Percentiles rank a stretch among this genome's conserved stretches.
These are phyloP conservation scores for Drosophila kikkawai DNA, from an alignment of 1,140 invertebrate genomes.

Conservation along the genomic window DNA sequence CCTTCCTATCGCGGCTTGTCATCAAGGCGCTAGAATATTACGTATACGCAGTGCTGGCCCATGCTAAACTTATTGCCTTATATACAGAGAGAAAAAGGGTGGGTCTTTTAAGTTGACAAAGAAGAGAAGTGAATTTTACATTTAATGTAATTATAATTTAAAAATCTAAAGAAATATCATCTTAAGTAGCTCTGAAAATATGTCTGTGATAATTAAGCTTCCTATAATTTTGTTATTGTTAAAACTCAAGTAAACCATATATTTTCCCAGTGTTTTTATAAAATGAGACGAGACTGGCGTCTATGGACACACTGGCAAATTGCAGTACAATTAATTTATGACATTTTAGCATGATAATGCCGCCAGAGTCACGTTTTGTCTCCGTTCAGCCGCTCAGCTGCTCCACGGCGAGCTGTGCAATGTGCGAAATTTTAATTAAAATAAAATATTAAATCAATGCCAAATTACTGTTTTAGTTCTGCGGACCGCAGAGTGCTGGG, in stretches of 20 bases:
- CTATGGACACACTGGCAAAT: conserved; percentile 39
- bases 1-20: conserved; percentile 64
- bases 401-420: background rate
- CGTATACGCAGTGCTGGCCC: conserved; percentile 67
- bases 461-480: conserved; percentile 56
- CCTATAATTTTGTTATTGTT: background rate
- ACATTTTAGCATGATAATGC: conserved; percentile 62
- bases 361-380: conserved; percentile 54
- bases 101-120: too few relatives aligned
- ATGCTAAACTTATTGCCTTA: conserved; percentile 45
- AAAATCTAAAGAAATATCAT: too few relatives aligned
- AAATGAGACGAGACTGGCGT: conserved; percentile 20
- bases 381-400: background rate
- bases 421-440: conserved; percentile 73
- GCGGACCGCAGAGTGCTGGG: conserved; percentile 7
- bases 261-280: background rate
- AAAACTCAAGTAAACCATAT: background rate
- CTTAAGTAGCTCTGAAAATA: too few relatives aligned
- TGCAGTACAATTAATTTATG: conserved; percentile 81
- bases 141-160: too few relatives aligned
- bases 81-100: background rate
- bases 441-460: conserved; percentile 81
- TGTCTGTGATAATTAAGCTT: too few relatives aligned
- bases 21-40: conserved; percentile 77
- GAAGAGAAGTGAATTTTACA: background rate